Conservation (phyloP, 2,113 vertebrate species). For the Cnemophilus loriae region DNA sequence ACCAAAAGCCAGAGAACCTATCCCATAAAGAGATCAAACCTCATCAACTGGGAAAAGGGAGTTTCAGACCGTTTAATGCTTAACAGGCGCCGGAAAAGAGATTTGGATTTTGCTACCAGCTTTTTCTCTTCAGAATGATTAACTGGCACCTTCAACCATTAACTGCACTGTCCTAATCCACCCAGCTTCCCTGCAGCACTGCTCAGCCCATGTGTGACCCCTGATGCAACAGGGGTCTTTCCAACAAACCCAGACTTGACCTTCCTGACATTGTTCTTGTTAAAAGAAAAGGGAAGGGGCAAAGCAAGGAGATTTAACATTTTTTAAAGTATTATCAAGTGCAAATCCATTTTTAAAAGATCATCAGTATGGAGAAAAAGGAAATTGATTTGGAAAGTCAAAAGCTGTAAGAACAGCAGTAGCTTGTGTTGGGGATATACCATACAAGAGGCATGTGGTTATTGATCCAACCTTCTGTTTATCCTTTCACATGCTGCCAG, state of each 20-base stretch:
- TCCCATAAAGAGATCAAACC: not conserved
- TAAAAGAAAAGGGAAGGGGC: not conserved
- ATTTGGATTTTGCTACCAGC: slow-evolving; percentile 6
- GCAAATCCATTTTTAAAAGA: not conserved
- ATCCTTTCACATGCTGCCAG: not conserved
- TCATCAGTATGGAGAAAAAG: not conserved
- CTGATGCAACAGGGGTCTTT: not conserved
- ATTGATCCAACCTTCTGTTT: not conserved
- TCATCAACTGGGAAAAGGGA: not conserved
- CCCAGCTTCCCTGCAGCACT: not conserved
- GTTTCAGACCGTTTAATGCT: not conserved
- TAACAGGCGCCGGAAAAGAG: not conserved
- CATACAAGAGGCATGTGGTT: not conserved
- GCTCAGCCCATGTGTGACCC: not conserved
- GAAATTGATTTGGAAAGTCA: not conserved
- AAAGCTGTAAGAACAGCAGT: not conserved
- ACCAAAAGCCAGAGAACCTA: not conserved
- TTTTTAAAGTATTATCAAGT: not conserved
- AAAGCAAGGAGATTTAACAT: not conserved
- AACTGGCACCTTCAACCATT: not conserved
- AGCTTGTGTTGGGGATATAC: not conserved
- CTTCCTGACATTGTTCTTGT: slow-evolving; percentile 48
- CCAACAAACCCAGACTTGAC: slow-evolving; percentile 49
- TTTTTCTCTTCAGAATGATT: slow-evolving; percentile 24
- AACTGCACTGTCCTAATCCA: not conserved